These are phyloP conservation scores for Epinephelus moara DNA, from an alignment of 2,113 vertebrate species.

Conservation along the genomic window DNA sequence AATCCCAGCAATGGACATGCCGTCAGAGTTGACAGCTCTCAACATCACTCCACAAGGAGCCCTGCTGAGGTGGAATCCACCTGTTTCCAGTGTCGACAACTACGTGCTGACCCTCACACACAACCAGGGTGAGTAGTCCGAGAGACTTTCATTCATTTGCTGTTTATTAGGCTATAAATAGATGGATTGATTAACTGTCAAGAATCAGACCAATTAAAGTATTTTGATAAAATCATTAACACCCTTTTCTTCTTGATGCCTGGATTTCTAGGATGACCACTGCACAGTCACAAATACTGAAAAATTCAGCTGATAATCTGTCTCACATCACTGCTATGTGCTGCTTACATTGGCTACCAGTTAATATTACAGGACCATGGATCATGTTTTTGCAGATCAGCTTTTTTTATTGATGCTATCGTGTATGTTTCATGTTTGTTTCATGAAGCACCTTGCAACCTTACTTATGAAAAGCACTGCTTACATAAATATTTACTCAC, in stretches of 20 bases:
- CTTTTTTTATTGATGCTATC: background rate
- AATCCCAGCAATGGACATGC: conserved; percentile 92
- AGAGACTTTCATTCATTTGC: background rate
- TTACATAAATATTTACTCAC: background rate
- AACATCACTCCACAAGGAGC: conserved; percentile 93
- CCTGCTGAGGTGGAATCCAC: conserved; percentile 91
- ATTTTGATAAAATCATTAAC: background rate
- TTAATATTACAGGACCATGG: background rate
- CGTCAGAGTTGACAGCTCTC: conserved; percentile 88
- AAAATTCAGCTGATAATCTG: background rate
- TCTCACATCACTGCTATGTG: background rate
- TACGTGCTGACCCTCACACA: conserved; percentile 91
- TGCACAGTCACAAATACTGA: background rate
- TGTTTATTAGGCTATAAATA: background rate
- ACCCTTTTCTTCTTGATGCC: background rate
- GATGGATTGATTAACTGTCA: background rate
- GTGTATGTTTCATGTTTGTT: background rate
- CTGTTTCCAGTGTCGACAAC: conserved; percentile 90
- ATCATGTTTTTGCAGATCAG: background rate
- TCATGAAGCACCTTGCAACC: background rate
- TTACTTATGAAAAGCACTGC: background rate
- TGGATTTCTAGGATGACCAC: background rate
- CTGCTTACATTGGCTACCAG: background rate
- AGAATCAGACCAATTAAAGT: background rate
- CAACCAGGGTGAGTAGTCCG: conserved; percentile 83